Evolutionary conservation across 2,797 vertebrate species (phyloP), one percentile per base, ranked within the genome.

Genomic region (Moxostoma hubbsi): DNA sequence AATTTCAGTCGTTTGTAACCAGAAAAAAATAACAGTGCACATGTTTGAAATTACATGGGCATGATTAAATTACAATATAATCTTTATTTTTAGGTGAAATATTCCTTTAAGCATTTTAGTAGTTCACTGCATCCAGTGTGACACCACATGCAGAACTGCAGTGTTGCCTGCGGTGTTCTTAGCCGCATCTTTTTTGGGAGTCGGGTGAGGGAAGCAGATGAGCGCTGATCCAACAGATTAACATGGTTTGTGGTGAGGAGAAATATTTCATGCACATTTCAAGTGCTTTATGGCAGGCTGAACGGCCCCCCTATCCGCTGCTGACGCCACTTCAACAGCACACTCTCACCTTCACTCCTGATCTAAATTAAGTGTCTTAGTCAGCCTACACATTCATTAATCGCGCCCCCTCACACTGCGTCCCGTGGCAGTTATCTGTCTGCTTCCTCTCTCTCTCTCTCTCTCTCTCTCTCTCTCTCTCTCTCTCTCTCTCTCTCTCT

Each of bases 201-300:
- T 24, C 24, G 3, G 62, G 49, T 69, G 65, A 49, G 65, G 66
- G 67, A 36, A 36, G 53, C 62, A 65, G 80, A 79, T 78, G 63
- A 79, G 51, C 43, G 16, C 75, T 82, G 74, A 81, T 85, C 82
- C 62, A 46, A 53, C n/a, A 73, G 73, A 82, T 84, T 76, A 79
- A 62, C 69, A 69, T 75, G 65, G 64, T 77, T 64, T 65, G 62
- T 65, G 47, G 49, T 51, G 58, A 54, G 64, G 53, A 77, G 62
- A 81, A 76, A 81, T 65, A 81, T 79, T 84, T 84, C 70, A 84
- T 61, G 80, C 71, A 80, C 77, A 80, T 75, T 79, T 85, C 46
- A 55, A 70, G 76, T 58, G 65, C 53, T 81, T 73, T 80, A 73
- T 51, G 49, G 45, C 54, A 12, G 55, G 62, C 63, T 16, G 45